phyloP scores from a whole-genome alignment of 92 coral and sea anemone genomes.

The Blastomussa wellsi region DNA sequence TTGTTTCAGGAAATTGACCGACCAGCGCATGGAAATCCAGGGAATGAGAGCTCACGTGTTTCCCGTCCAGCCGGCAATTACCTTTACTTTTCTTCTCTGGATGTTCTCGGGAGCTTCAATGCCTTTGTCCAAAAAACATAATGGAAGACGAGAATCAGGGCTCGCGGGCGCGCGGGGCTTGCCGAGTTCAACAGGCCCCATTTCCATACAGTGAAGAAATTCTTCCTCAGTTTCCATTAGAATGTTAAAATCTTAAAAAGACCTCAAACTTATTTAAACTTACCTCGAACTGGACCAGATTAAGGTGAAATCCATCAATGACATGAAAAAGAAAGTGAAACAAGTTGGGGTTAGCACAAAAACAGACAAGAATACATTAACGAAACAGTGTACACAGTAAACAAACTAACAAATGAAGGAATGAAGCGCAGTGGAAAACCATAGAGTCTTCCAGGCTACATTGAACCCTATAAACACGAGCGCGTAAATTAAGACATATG shows the following conservation, averaged over 20 bases:
- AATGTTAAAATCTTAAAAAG: background rate
- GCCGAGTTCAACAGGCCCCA: no score
- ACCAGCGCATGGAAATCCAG: no score
- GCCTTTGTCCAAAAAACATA: background rate
- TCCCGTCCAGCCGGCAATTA: no score
- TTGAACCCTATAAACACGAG: no score
- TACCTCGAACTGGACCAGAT: slow-evolving; percentile 26
- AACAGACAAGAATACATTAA: background rate
- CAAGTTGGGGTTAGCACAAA: background rate
- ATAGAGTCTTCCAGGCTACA: no score
- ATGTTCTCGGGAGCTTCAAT: background rate
- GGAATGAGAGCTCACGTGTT: no score
- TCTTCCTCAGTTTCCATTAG: background rate
- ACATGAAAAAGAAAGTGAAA: slow-evolving; percentile 10
- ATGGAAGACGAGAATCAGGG: no score
- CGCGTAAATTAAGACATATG: no score
- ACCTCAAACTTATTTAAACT: background rate
- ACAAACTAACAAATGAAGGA: background rate
- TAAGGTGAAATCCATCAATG: background rate
- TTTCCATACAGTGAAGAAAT: no score
- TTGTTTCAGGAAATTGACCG: no score
- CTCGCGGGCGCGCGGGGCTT: background rate
- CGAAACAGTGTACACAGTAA: background rate
- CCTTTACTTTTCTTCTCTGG: no score
- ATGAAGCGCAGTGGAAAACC: no score